phyloP scores from a whole-genome alignment of 2,888 invertebrate species.

The Glyphotaelius pellucidus region DNA sequence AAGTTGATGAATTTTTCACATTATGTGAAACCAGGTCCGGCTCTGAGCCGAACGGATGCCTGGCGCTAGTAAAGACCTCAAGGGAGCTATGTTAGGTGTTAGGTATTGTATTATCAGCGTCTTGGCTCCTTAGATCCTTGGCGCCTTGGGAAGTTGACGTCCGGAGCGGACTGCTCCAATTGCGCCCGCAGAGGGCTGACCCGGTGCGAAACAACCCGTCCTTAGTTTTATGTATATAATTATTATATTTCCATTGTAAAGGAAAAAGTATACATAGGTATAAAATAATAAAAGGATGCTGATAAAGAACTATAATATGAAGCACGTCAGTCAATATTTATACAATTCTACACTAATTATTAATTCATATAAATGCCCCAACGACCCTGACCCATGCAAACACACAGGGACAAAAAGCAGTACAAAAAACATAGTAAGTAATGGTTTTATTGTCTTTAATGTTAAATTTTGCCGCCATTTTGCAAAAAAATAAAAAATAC shows the following conservation, averaged over 20 bases:
- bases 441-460: neutral
- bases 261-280: neutral
- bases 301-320: neutral
- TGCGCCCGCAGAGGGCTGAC: too few relatives aligned
- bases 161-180: too few relatives aligned
- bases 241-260: neutral
- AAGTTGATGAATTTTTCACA: too few relatives aligned
- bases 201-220: too few relatives aligned
- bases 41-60: too few relatives aligned
- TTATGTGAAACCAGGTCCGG: too few relatives aligned
- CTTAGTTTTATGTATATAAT: too few relatives aligned
- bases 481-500: neutral
- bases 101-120: too few relatives aligned
- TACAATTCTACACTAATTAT: neutral
- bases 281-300: neutral
- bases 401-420: neutral
- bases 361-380: neutral
- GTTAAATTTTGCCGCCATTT: neutral
- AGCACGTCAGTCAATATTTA: neutral
- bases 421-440: neutral
- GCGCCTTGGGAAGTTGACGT: too few relatives aligned
- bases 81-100: too few relatives aligned
- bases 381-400: neutral
- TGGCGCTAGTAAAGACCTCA: too few relatives aligned
- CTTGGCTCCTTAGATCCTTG: too few relatives aligned